A percentile compares a stretch with the other conserved stretches of the same genome.
phyloP scores from a whole-genome alignment of 2,888 invertebrate genomes.

The Orthosia gracilis region DNA sequence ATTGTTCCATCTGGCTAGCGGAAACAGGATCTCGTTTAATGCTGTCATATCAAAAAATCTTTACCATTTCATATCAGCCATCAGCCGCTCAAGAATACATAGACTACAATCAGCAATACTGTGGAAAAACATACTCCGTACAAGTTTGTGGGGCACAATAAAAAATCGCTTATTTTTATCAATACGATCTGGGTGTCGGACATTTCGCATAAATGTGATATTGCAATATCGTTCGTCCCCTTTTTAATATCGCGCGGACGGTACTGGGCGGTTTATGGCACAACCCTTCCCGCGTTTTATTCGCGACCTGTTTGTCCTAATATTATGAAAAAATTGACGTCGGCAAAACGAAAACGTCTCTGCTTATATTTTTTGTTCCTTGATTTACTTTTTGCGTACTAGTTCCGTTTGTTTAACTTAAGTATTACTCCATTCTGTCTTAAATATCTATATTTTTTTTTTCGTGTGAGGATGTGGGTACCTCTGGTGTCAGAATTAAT shows the following conservation, averaged over 20 bases:
- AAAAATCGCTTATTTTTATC: slow-evolving; percentile 91
- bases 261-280: slow-evolving; percentile 89
- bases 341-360: slow-evolving; percentile 85
- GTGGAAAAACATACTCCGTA: slow-evolving; percentile 73
- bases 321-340: slow-evolving; percentile 90
- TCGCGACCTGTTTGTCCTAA: slow-evolving; percentile 91
- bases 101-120: slow-evolving; percentile 72
- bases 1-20: slow-evolving; percentile 27
- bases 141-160: slow-evolving; percentile 86
- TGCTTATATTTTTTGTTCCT: slow-evolving; percentile 77
- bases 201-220: slow-evolving; percentile 91
- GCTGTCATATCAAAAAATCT: slow-evolving; percentile 48
- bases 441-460: slow-evolving; percentile 15
- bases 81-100: slow-evolving; percentile 59
- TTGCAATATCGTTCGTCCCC: slow-evolving; percentile 91
- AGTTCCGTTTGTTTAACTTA: slow-evolving; percentile 19
- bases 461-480: too few relatives aligned
- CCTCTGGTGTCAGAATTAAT: too few relatives aligned
- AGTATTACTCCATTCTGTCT: slow-evolving; percentile 8
- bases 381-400: slow-evolving; percentile 57
- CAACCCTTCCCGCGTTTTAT: slow-evolving; percentile 91
- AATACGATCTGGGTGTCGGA: slow-evolving; percentile 91
- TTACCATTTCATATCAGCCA: slow-evolving; percentile 58
- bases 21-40: slow-evolving; percentile 39
- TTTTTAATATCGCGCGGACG: slow-evolving; percentile 91